Evolutionary conservation across 2,797 vertebrate species (phyloP).

Genomic region (Mus spretus): DNA sequence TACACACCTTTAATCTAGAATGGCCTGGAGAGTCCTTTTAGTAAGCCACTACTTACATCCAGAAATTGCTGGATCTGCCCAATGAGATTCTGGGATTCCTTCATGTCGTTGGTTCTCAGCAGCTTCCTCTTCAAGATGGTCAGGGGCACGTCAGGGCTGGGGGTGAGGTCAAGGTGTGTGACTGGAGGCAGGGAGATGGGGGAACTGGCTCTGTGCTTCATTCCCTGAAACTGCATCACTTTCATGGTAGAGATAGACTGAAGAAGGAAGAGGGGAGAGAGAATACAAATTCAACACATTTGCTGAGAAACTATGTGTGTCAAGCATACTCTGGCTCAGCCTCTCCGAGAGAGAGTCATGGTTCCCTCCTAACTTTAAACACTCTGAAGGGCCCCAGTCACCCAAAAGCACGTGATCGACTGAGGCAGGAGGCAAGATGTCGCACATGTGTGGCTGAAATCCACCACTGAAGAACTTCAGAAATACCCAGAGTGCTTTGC

Average conservation of each 20-base stretch:
- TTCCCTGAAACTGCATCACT: slow-evolving; percentile 95
- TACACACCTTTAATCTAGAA: not conserved
- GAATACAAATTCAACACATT: fast-evolving
- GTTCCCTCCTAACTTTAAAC: not conserved
- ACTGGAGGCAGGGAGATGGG: slow-evolving; percentile 89
- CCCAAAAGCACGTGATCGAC: fast-evolving
- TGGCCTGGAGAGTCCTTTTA: fast-evolving
- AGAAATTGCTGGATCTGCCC: slow-evolving; percentile 91
- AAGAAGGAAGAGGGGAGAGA: not conserved
- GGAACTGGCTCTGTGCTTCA: slow-evolving; percentile 79
- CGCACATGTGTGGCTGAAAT: not conserved
- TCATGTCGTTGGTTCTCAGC: slow-evolving; percentile 92
- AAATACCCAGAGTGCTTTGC: not conserved
- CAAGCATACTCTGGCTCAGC: fast-evolving
- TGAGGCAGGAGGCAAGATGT: not conserved
- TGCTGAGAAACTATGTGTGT: too few relatives aligned
- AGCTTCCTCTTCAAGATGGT: slow-evolving; percentile 96
- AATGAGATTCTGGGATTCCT: slow-evolving; percentile 86
- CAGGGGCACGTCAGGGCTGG: slow-evolving; percentile 96
- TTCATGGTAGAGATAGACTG: slow-evolving; percentile 96
- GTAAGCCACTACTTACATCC: slow-evolving; percentile 88
- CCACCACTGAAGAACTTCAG: fast-evolving
- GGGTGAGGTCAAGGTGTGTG: slow-evolving; percentile 90
- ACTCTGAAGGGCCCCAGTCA: fast-evolving
- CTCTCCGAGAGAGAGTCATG: not conserved